These are phyloP conservation scores for Lysandra bellargus DNA, from an alignment of 2,888 invertebrate species.

Conservation along the genomic window DNA sequence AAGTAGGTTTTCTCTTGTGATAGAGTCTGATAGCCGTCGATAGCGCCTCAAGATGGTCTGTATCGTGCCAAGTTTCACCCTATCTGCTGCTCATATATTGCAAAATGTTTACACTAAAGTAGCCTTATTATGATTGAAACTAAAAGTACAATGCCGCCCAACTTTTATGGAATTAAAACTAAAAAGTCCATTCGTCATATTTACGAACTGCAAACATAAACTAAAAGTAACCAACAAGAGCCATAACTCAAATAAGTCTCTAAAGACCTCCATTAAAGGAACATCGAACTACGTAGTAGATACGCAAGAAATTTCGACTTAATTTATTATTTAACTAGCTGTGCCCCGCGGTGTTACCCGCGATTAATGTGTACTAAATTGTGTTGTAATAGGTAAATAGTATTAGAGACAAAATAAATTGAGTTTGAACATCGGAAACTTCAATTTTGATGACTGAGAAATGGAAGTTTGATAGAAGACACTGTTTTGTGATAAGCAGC, in stretches of 20 bases:
- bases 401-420: too few relatives aligned
- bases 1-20: conserved; percentile 12
- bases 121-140: neutral
- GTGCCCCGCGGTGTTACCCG: too few relatives aligned
- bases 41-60: conserved; percentile 2
- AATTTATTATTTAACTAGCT: neutral
- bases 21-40: neutral
- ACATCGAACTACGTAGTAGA: neutral
- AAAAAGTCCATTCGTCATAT: neutral
- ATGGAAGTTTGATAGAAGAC: too few relatives aligned
- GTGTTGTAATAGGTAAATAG: too few relatives aligned
- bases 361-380: too few relatives aligned
- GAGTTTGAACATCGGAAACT: too few relatives aligned
- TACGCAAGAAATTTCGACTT: neutral
- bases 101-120: conserved; percentile 24
- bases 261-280: neutral
- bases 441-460: too few relatives aligned
- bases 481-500: too few relatives aligned
- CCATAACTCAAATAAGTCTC: conserved; percentile 1
- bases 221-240: neutral
- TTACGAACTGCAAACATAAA: neutral
- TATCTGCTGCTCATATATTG: neutral
- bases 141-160: neutral
- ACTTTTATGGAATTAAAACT: neutral
- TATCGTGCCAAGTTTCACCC: conserved; percentile 24